These are phyloP conservation scores for Trichonephila clavipes DNA, from an alignment of 1,140 invertebrate species.

Conservation along the genomic window DNA sequence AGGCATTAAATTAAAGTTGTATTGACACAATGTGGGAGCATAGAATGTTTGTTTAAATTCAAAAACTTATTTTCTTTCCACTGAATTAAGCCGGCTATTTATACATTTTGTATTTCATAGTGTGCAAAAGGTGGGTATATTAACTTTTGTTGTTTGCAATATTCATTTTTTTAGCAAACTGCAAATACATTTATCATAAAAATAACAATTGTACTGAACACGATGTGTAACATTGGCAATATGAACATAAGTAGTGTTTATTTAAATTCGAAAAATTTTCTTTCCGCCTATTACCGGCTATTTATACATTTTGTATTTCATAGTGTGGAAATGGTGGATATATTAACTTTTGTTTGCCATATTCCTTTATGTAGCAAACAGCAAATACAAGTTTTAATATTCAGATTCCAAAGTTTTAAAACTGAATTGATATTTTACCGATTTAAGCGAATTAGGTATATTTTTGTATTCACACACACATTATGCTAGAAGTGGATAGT, in stretches of 20 bases:
- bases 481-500: no score
- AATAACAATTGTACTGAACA: no score
- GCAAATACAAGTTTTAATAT: neutral
- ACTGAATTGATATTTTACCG: no score
- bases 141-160: neutral
- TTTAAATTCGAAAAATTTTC: no score
- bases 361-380: neutral
- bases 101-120: neutral
- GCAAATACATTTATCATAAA: neutral
- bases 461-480: no score
- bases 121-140: neutral
- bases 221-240: no score
- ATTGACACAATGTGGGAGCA: no score
- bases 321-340: neutral
- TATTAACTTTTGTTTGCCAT: neutral
- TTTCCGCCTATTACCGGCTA: neutral
- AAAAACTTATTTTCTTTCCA: neutral
- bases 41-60: no score
- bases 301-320: neutral
- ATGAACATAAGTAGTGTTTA: no score
- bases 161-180: neutral
- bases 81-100: slow-evolving; percentile 37
- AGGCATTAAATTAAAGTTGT: no score
- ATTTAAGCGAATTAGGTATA: no score
- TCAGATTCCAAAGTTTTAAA: neutral